These are phyloP conservation scores for Napeogenes sylphis DNA, from an alignment of 2,888 invertebrate species.

Conservation along the genomic window DNA sequence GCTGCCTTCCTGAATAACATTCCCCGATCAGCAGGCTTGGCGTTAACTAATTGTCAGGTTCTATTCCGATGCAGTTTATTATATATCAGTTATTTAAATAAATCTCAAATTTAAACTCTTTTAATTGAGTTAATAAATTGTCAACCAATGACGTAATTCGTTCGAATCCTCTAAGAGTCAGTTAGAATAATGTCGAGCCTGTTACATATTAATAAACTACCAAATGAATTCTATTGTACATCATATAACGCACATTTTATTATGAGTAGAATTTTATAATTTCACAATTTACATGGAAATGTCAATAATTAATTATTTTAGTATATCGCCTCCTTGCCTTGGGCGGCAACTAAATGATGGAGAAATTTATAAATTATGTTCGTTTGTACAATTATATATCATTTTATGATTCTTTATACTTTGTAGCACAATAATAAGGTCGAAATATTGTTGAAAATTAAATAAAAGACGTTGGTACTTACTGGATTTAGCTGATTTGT, in stretches of 20 bases:
- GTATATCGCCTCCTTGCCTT: background rate
- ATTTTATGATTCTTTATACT: conserved; percentile 3
- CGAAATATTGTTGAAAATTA: conserved; percentile 1
- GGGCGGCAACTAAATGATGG: background rate
- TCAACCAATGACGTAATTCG: background rate
- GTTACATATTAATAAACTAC: conserved; percentile 49
- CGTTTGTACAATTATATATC: conserved; percentile 20
- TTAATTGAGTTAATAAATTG: too few relatives aligned
- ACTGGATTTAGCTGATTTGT: background rate
- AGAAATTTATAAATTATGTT: conserved; percentile 10
- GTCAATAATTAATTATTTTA: background rate
- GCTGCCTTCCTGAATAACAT: conserved; percentile 36
- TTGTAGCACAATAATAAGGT: conserved; percentile 5
- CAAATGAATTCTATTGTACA: conserved; percentile 61
- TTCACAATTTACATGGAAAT: conserved; percentile 27
- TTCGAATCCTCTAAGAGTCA: background rate
- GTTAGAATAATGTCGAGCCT: conserved; percentile 41
- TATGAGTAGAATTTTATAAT: conserved; percentile 54
- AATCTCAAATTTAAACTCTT: background rate
- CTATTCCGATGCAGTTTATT: background rate
- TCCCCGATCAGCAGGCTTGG: conserved; percentile 32
- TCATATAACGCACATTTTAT: conserved; percentile 63
- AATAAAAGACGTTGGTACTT: conserved; percentile 2
- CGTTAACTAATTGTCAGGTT: background rate
- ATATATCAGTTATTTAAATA: background rate